Base-by-base conservation (phyloP, 2,888 invertebrate species). In the Eupithecia inturbata region DNA sequence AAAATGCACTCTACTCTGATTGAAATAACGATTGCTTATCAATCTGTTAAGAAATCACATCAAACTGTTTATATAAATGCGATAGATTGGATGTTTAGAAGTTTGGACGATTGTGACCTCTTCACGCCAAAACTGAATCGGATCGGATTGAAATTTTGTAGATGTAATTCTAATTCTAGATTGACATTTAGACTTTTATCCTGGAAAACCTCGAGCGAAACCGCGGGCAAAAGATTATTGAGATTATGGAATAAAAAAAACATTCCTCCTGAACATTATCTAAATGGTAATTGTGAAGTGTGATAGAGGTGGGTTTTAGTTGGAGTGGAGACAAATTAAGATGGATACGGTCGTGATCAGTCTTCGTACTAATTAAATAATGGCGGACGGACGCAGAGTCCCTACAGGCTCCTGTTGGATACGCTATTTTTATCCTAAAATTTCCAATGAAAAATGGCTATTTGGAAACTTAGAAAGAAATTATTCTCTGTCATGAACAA, bases 301-400 rank as follows among this genome's bases (percentile, higher is more conserved):
- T 57, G 74, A 71, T 57, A 22, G 57, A 74, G 69, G 75, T 60
- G 64, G 62, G 9, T 69, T 64, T 68, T 60, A 45, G 64, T 67
- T 16, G 67, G 53, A 72, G 69, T 72, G 77, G 70, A 77, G 80
- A 81, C 79, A 80, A 79, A 81, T 77, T 78, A 79, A 75, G 76
- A 79, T 77, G 74, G 78, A 81, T 80, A 53, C 71, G 75, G 73
- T 73, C 74, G 78, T 75, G 72, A 39, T 69, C 70, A 68, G 53
- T 53, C 74, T 71, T 67, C 71, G 53, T 26, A 64, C 75, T 80
- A 80, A 82, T 81, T 79, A 80, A 79, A 79, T 78, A 80, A 79
- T 77, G 72, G 77, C 66, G 49, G 67, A 71, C 49, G 60, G 62
- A 36, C 67, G n/a, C 7, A 16, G 45, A 69, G 45, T 28, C 45